Percentiles rank a stretch among this genome's conserved stretches.
phyloP scores from a whole-genome alignment of 2,113 vertebrate species.

The Burhinus bistriatus region DNA sequence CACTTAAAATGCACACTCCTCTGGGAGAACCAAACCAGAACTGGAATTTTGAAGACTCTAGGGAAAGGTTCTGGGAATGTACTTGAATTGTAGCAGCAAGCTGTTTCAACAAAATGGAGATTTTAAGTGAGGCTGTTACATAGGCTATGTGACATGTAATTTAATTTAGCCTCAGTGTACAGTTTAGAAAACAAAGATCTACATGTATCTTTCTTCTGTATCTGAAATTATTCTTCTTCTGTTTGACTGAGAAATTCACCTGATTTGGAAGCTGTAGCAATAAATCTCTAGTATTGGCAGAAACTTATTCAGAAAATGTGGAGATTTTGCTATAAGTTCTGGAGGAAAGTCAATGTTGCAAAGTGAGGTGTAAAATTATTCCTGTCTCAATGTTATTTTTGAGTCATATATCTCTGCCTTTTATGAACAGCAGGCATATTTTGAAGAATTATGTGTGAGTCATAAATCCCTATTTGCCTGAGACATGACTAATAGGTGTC shows the following conservation, averaged over 20 bases:
- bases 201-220: background rate
- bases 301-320: slow-evolving; percentile 54
- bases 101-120: background rate
- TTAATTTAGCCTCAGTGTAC: background rate
- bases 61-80: background rate
- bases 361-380: slow-evolving; percentile 76
- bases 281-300: slow-evolving; percentile 64
- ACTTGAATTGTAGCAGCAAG: background rate
- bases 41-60: background rate
- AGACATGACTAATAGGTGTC: slow-evolving; percentile 78
- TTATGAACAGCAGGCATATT: slow-evolving; percentile 77
- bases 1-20: background rate
- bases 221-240: slow-evolving; percentile 37
- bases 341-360: slow-evolving; percentile 70
- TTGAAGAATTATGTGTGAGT: slow-evolving; percentile 77
- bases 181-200: background rate
- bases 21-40: background rate
- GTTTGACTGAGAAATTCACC: slow-evolving; percentile 51
- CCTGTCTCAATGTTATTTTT: slow-evolving; percentile 77
- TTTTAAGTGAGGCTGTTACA: background rate
- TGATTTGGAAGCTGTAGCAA: slow-evolving; percentile 57
- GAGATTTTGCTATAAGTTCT: slow-evolving; percentile 57
- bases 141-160: background rate
- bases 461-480: slow-evolving; percentile 77
- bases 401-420: slow-evolving; percentile 77